Percentiles rank a stretch among this genome's conserved stretches.
These are phyloP conservation scores for Piliocolobus tephrosceles DNA, from an alignment of 2,113 vertebrate genomes.

Conservation along the genomic window DNA sequence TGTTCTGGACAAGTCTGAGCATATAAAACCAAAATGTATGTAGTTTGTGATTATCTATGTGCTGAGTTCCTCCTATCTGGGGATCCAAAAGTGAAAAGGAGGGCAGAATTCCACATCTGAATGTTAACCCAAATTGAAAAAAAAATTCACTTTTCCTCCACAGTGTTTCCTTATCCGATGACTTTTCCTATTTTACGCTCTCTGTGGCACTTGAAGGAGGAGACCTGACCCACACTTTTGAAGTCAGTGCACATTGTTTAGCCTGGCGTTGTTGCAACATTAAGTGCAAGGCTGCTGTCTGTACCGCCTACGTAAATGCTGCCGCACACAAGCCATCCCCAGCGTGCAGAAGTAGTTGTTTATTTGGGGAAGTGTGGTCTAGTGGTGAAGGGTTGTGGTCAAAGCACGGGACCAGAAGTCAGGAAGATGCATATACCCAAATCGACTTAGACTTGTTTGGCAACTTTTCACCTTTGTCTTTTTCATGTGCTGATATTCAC, in stretches of 20 bases:
- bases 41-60: neutral
- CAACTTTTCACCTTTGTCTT: slow-evolving; percentile 12
- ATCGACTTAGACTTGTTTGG: slow-evolving; percentile 34
- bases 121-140: slow-evolving; percentile 34
- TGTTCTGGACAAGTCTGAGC: slow-evolving; percentile 32
- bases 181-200: neutral
- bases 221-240: neutral
- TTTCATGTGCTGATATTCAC: neutral
- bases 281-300: slow-evolving; percentile 76
- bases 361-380: slow-evolving; percentile 81
- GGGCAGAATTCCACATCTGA: neutral
- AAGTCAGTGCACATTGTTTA: slow-evolving; percentile 13
- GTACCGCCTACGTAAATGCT: slow-evolving; percentile 74
- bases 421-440: slow-evolving; percentile 58
- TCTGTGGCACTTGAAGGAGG: neutral
- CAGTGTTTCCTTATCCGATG: neutral
- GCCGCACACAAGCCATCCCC: slow-evolving; percentile 56
- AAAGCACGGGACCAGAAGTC: slow-evolving; percentile 72
- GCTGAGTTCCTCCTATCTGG: slow-evolving; percentile 32
- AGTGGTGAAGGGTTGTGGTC: slow-evolving; percentile 70
- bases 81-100: slow-evolving; percentile 10
- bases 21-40: neutral
- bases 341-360: slow-evolving; percentile 74
- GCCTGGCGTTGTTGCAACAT: slow-evolving; percentile 68
- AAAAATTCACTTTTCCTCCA: neutral